Conservation (phyloP, 2,113 vertebrate genomes). For the Fulica atra region DNA sequence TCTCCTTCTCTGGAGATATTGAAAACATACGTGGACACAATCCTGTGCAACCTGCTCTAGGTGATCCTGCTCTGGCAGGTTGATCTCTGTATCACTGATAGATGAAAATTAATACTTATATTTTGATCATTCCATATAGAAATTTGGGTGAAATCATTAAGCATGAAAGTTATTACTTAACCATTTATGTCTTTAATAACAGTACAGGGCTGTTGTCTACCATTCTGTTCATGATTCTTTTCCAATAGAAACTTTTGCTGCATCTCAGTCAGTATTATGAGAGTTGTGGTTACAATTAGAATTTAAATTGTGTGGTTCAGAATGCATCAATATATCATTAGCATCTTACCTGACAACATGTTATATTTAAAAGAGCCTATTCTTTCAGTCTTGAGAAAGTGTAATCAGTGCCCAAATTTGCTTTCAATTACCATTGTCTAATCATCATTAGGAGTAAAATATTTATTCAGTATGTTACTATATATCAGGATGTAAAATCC, state of each 20-base stretch:
- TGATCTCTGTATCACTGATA: neutral
- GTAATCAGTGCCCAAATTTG: constrained; percentile 63
- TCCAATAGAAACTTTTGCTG: constrained; percentile 29
- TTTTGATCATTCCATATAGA: neutral
- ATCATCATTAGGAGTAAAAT: constrained; percentile 57
- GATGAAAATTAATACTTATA: neutral
- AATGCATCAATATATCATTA: constrained; percentile 66
- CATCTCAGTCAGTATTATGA: constrained; percentile 45
- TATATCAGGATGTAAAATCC: constrained; percentile 28
- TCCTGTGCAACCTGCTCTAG: too few relatives aligned
- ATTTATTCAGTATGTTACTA: constrained; percentile 29
- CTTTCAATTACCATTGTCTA: constrained; percentile 69
- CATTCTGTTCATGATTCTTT: constrained; percentile 41
- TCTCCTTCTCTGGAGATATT: too few relatives aligned
- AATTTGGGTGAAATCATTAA: neutral
- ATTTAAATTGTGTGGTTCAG: constrained; percentile 61
- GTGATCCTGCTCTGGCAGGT: too few relatives aligned
- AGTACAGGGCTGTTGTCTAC: neutral
- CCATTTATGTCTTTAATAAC: neutral
- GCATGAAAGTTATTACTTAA: neutral
- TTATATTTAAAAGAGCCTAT: constrained; percentile 61
- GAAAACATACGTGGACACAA: too few relatives aligned
- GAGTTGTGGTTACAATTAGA: constrained; percentile 59
- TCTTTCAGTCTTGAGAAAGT: constrained; percentile 52
- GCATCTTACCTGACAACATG: constrained; percentile 40